Percentiles rank a stretch among this genome's conserved stretches.
These are phyloP conservation scores for Epizoanthus rinbou DNA, from an alignment of 92 coral and sea anemone genomes.

Conservation along the genomic window DNA sequence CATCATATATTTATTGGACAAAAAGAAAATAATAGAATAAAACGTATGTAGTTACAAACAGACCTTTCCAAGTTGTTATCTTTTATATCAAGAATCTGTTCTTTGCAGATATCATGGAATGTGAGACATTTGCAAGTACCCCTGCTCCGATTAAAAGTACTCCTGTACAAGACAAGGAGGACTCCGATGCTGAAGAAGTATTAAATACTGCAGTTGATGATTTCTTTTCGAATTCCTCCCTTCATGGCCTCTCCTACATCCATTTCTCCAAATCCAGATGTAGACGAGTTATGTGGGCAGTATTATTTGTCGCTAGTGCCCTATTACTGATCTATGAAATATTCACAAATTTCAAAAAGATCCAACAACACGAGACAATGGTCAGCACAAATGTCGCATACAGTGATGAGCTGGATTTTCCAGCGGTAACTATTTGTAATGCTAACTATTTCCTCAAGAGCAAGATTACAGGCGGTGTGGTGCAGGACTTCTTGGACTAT, in stretches of 20 bases:
- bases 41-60: too few relatives aligned
- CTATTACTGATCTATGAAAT: too few relatives aligned
- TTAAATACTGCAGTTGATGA: not conserved
- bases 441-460: constrained; percentile 10
- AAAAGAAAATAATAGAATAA: too few relatives aligned
- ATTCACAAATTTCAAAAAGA: not conserved
- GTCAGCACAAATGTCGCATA: not conserved
- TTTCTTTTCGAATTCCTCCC: not conserved
- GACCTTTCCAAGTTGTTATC: too few relatives aligned
- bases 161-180: too few relatives aligned
- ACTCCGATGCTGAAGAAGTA: not conserved
- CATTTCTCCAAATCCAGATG: not conserved
- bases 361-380: not conserved
- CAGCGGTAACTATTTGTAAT: constrained; percentile 24
- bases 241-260: constrained; percentile 33
- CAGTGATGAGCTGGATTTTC: constrained; percentile 2
- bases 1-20: too few relatives aligned
- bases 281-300: not conserved
- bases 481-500: not conserved
- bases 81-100: too few relatives aligned
- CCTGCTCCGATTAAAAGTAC: too few relatives aligned
- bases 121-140: too few relatives aligned
- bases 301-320: constrained; percentile 7
- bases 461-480: not conserved
- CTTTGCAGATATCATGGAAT: too few relatives aligned